These are phyloP conservation scores for Teinopalpus imperialis DNA, from an alignment of 2,888 invertebrate species.

Conservation along the genomic window DNA sequence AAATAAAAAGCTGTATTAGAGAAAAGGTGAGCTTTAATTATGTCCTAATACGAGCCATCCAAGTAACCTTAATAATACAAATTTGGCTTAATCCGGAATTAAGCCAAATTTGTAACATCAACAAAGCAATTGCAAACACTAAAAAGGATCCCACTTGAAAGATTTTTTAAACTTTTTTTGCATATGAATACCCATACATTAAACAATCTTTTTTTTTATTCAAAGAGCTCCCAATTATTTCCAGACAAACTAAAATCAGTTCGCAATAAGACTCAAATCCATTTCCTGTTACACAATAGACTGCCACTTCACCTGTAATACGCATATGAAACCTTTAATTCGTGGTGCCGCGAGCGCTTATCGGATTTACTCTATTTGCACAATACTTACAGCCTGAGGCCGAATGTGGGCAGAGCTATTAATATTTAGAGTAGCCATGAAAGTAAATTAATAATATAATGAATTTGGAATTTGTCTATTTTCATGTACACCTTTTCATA, in stretches of 20 bases:
- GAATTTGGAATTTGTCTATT: too few species aligned
- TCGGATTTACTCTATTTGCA: conserved; percentile 74
- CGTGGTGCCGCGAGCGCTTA: conserved; percentile 53
- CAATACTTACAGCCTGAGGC: conserved; percentile 59
- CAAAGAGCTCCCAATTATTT: conserved; percentile 21
- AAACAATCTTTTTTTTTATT: conserved; percentile 16
- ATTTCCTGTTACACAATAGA: conserved; percentile 41
- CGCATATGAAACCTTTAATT: conserved; percentile 33
- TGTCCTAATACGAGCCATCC: too few species aligned
- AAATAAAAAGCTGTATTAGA: too few species aligned
- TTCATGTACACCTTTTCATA: background rate
- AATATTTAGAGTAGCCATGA: conserved; percentile 26
- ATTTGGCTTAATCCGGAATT: too few species aligned
- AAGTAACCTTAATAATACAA: too few species aligned
- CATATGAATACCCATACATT: conserved; percentile 16
- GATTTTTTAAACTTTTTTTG: background rate
- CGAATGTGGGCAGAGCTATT: conserved; percentile 36
- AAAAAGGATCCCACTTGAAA: background rate
- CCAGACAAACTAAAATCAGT: conserved; percentile 15
- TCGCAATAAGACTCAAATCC: conserved; percentile 26
- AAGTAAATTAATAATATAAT: background rate
- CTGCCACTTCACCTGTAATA: conserved; percentile 43
- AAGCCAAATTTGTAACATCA: too few species aligned
- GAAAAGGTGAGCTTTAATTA: too few species aligned
- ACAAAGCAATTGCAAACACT: background rate